Conservation (phyloP, 1,140 invertebrate genomes). For the Drosophila quadrilineata region DNA sequence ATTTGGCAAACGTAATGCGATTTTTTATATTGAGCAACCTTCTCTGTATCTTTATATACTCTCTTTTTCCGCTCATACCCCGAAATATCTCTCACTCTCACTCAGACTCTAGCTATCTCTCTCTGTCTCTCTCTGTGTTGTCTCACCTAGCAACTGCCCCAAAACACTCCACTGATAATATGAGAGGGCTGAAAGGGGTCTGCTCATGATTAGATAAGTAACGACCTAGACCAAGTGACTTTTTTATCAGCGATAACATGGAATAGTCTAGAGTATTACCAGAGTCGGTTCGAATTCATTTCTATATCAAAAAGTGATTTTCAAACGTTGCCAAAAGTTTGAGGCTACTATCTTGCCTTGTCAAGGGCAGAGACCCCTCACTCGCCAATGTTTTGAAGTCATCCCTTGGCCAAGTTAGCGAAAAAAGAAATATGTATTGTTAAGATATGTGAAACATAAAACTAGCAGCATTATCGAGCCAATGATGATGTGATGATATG, state of each 20-base stretch:
- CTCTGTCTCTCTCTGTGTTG: background rate
- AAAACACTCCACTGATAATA: conserved; percentile 1
- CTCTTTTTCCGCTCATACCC: too few relatives aligned
- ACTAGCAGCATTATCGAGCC: conserved; percentile 71
- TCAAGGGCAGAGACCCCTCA: background rate
- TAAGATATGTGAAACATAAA: conserved; percentile 70
- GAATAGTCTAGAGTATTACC: background rate
- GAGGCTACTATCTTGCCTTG: conserved; percentile 4
- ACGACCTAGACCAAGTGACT: conserved; percentile 53
- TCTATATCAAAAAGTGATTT: conserved; percentile 59
- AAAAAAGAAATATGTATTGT: too few relatives aligned
- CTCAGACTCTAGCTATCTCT: too few relatives aligned
- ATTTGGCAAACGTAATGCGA: too few relatives aligned
- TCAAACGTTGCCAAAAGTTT: conserved; percentile 7
- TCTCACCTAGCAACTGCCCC: conserved; percentile 6
- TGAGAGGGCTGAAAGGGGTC: conserved; percentile 12
- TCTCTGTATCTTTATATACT: too few relatives aligned
- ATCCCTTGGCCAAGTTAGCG: conserved; percentile 15
- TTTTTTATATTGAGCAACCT: too few relatives aligned
- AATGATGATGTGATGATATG: conserved; percentile 78
- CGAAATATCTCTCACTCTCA: too few relatives aligned
- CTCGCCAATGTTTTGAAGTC: background rate
- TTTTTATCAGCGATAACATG: background rate
- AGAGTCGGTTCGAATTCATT: background rate
- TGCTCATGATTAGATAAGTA: conserved; percentile 51